phyloP scores from a whole-genome alignment of 1,140 invertebrate species.

The Aporrectodea caliginosa region DNA sequence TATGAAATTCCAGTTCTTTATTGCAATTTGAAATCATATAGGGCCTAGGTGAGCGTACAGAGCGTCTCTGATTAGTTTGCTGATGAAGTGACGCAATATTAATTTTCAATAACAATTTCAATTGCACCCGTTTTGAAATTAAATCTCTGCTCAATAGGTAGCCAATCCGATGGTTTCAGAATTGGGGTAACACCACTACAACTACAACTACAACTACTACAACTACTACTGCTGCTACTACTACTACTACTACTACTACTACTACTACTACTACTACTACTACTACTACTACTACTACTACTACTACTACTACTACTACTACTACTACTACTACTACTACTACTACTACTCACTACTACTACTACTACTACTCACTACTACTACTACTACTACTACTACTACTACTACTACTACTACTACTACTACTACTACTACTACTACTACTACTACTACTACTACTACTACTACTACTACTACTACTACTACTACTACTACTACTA shows the following conservation, averaged over 20 bases:
- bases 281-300: constrained; percentile 22
- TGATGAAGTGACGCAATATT: no score
- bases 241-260: constrained; percentile 20
- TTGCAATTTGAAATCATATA: no score
- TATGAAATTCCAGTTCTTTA: no score
- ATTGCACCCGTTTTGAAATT: no score
- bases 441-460: constrained; percentile 18
- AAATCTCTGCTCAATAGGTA: no score
- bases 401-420: constrained; percentile 22
- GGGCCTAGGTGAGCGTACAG: no score
- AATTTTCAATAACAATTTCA: no score
- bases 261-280: constrained; percentile 22
- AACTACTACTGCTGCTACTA: constrained; percentile 4
- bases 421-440: constrained; percentile 22
- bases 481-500: background rate
- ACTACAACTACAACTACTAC: no score
- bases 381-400: constrained; percentile 21
- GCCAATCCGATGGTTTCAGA: no score
- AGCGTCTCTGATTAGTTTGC: no score
- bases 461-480: constrained; percentile 9
- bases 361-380: constrained; percentile 21
- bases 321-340: constrained; percentile 20
- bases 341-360: constrained; percentile 21
- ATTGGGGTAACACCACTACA: background rate
- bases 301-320: constrained; percentile 22